Percentiles rank a stretch among this genome's conserved stretches.
phyloP scores from a whole-genome alignment of 1,140 invertebrate genomes.

The Drosophila melanogaster region DNA sequence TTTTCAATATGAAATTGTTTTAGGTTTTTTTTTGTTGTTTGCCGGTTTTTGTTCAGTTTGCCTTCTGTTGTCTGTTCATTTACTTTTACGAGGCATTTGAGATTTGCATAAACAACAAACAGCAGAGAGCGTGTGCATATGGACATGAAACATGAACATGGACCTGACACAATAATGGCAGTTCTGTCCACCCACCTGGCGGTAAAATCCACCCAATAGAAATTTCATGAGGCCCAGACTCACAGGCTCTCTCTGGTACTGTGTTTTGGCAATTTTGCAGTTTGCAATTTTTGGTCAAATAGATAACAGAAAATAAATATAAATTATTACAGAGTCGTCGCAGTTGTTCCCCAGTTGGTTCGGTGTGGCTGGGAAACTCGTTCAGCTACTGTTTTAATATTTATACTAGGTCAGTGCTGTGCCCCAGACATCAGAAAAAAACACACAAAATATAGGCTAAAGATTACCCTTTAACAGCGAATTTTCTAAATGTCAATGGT shows the following conservation, averaged over 20 bases:
- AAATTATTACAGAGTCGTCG: slow-evolving; percentile 46
- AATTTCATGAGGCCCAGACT: slow-evolving; percentile 41
- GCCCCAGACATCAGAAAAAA: not conserved
- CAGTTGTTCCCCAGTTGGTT: slow-evolving; percentile 15
- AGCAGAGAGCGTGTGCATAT: slow-evolving; percentile 3
- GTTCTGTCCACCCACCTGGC: slow-evolving; percentile 3
- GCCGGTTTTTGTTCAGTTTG: not conserved
- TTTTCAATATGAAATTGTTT: slow-evolving; percentile 41
- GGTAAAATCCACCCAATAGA: slow-evolving; percentile 21
- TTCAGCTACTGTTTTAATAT: slow-evolving; percentile 36
- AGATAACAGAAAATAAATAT: slow-evolving; percentile 60
- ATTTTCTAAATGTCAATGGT: not conserved
- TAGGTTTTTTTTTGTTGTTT: not conserved
- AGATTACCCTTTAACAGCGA: not conserved
- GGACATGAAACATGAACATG: slow-evolving; percentile 21
- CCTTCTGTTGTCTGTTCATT: slow-evolving; percentile 38
- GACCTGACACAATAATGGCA: slow-evolving; percentile 46
- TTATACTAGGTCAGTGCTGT: slow-evolving; percentile 34
- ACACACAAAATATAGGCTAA: not conserved
- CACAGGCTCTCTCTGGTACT: not conserved
- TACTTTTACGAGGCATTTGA: slow-evolving; percentile 61
- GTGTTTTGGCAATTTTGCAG: slow-evolving; percentile 32
- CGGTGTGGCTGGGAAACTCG: slow-evolving; percentile 21
- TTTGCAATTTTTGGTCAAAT: slow-evolving; percentile 56
- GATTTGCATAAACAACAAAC: slow-evolving; percentile 57